phyloP scores from a whole-genome alignment of 2,797 vertebrate species.

The Diceros bicornis region DNA sequence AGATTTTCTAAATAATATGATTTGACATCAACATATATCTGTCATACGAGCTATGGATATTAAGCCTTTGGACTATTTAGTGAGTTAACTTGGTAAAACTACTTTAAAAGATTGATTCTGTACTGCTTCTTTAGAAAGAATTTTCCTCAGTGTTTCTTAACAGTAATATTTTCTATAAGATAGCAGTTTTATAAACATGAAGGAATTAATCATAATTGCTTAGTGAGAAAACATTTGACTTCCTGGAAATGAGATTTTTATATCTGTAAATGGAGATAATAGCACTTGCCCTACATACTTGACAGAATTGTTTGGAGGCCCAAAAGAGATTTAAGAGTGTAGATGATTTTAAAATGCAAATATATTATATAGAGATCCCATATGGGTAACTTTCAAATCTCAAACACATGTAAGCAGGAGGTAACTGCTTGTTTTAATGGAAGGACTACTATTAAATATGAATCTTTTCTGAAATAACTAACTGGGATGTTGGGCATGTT shows the following conservation, averaged over 20 bases:
- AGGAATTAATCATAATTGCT: constrained; percentile 44
- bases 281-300: constrained; percentile 20
- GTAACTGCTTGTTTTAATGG: neutral
- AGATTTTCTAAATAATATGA: neutral
- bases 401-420: neutral
- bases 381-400: neutral
- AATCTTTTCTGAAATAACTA: neutral
- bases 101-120: constrained; percentile 12
- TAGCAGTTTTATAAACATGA: constrained; percentile 61
- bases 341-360: constrained; percentile 50
- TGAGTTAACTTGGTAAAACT: neutral
- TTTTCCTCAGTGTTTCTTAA: constrained; percentile 18
- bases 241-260: constrained; percentile 60
- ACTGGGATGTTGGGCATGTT: neutral
- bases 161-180: constrained; percentile 37
- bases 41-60: neutral
- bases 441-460: neutral
- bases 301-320: constrained; percentile 28
- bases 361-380: neutral
- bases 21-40: neutral
- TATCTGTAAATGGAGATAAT: neutral
- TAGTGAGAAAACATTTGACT: constrained; percentile 64
- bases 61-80: neutral
- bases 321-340: neutral
- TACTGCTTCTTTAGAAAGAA: neutral